phyloP scores from a whole-genome alignment of 2,888 invertebrate species.

The Baronia brevicornis region DNA sequence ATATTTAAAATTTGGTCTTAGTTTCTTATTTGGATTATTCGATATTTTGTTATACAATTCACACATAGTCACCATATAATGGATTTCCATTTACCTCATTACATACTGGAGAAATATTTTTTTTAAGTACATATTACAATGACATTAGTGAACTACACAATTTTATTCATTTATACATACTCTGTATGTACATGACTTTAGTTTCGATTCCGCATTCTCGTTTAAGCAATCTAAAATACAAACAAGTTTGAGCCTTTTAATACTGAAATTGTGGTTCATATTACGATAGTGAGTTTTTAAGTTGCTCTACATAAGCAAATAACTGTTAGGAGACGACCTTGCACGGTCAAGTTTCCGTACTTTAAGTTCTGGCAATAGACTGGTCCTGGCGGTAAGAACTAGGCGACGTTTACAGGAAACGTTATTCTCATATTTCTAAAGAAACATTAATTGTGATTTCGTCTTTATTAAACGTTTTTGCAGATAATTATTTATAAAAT shows the following conservation, averaged over 20 bases:
- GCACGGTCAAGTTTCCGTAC: slow-evolving; percentile 60
- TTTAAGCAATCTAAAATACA: slow-evolving; percentile 2
- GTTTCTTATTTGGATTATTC: no score
- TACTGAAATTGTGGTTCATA: slow-evolving; percentile 12
- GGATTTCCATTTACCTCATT: no score
- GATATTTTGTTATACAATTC: no score
- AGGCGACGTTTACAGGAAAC: no score
- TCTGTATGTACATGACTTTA: slow-evolving; percentile 7
- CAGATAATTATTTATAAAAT: no score
- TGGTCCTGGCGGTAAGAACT: slow-evolving; percentile 23
- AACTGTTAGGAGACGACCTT: slow-evolving; percentile 55
- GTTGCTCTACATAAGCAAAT: slow-evolving; percentile 45
- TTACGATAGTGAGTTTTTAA: slow-evolving; percentile 17
- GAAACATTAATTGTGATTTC: neutral
- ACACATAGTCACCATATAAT: no score
- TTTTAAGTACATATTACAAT: neutral
- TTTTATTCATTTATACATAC: no score
- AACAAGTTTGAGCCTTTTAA: slow-evolving; percentile 14
- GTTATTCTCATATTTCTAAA: slow-evolving; percentile 1
- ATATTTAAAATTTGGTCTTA: no score
- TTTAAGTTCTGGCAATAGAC: slow-evolving; percentile 48
- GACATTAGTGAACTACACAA: slow-evolving; percentile 1
- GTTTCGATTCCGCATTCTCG: slow-evolving; percentile 28
- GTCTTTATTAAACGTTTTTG: neutral
- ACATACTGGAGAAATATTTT: no score